A percentile compares a stretch with the other conserved stretches of the same genome.
These are phyloP conservation scores for Panthera tigris DNA, from an alignment of 2,113 vertebrate species.

Conservation along the genomic window DNA sequence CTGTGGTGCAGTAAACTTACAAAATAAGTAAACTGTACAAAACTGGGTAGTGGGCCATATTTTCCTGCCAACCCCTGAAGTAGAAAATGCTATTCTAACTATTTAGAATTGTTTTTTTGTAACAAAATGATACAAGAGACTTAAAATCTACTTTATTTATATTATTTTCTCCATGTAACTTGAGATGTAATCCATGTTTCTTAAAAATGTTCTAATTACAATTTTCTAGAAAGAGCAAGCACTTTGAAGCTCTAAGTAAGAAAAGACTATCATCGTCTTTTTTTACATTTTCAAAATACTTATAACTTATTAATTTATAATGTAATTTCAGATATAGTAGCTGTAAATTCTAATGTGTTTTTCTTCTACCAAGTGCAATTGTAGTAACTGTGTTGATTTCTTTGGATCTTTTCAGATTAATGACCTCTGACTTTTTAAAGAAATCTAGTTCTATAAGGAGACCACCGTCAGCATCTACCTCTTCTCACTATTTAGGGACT, in stretches of 20 bases:
- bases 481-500: conserved; percentile 90
- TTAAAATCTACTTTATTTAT: not conserved
- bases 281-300: not conserved
- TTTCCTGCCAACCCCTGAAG: not conserved
- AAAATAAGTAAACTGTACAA: not conserved
- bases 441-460: conserved; percentile 64
- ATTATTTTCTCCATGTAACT: not conserved
- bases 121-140: not conserved
- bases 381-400: not conserved
- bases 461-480: conserved; percentile 60
- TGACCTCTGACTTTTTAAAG: conserved; percentile 73
- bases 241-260: not conserved
- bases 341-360: not conserved
- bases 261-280: not conserved
- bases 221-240: not conserved
- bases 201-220: not conserved
- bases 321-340: not conserved
- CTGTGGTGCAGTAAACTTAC: not conserved
- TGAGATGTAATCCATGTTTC: not conserved
- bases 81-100: not conserved
- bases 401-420: conserved; percentile 80
- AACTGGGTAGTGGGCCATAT: not conserved
- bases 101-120: not conserved
- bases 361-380: not conserved
- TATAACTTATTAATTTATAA: not conserved